A percentile compares a stretch with the other conserved stretches of the same genome.
Evolutionary conservation across 1,140 invertebrate genomes (phyloP).

Genomic region (Centruroides vittatus): DNA sequence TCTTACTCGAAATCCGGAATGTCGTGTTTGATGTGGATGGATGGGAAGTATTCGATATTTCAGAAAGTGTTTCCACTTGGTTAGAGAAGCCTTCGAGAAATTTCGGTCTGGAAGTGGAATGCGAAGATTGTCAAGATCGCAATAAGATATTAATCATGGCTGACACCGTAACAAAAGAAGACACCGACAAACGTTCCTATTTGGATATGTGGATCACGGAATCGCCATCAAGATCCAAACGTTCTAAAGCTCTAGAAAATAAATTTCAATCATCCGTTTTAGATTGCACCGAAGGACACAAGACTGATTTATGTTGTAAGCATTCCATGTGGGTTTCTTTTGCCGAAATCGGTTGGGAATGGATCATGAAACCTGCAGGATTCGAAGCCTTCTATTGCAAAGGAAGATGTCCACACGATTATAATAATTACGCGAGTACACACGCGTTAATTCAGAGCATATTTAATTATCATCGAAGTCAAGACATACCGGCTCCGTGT

Average conservation of each 20-base stretch:
- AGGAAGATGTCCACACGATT: conserved; percentile 47
- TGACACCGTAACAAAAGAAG: not conserved
- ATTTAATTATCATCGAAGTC: conserved; percentile 39
- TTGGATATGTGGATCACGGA: conserved; percentile 1
- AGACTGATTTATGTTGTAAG: conserved; percentile 37
- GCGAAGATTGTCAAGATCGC: not conserved
- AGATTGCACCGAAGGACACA: not conserved
- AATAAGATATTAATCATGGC: not conserved
- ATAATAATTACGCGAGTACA: conserved; percentile 49
- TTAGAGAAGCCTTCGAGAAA: not conserved
- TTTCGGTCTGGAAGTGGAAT: not conserved
- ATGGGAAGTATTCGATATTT: not conserved
- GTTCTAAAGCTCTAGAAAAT: not conserved
- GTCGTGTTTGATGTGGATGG: not conserved
- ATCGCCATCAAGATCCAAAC: not conserved
- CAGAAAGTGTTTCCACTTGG: not conserved
- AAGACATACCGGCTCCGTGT: conserved; percentile 45
- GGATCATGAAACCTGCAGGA: conserved; percentile 48
- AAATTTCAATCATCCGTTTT: not conserved
- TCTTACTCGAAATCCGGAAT: not conserved
- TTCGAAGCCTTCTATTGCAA: conserved; percentile 59
- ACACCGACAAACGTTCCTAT: not conserved
- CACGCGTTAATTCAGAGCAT: conserved; percentile 55
- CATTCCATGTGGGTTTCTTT: conserved; percentile 48
- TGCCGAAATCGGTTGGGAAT: conserved; percentile 50